Evolutionary conservation across 2,888 invertebrate species (phyloP), one percentile per base, ranked within the genome.

Genomic region (Dascillus cervinus): DNA sequence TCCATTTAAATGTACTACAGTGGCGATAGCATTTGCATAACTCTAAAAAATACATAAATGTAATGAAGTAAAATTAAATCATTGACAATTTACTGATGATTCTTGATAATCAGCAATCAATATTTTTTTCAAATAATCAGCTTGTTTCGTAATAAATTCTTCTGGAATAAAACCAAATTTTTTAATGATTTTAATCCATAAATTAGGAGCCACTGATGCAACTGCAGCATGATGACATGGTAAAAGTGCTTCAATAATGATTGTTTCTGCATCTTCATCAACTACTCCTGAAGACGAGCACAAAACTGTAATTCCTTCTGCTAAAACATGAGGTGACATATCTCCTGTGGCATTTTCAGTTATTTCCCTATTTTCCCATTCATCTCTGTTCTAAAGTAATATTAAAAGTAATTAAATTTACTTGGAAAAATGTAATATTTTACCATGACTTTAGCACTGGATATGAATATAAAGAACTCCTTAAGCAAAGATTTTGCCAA

Each of bases 191-290:
- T 71, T 77, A 26, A 71, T 58, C 91, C 91, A 92, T 22, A 85
- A 66, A 47, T 75, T 69, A 3, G 71, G 66, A 43, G 72, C 68
- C 13, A 71, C 65, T 11, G 66, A 64, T 12, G 70, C 66, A 20
- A 84, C 72, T 20, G 75, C 71, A 2, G 85, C 84, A 62, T 89
- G 82, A 63, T 91, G 88, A 27, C 81, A 73, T 22, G 82, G 73
- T 8, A 82, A 66, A 13, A 94, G 59, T 3, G 80, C 68, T 34
- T 79, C 80, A 32, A 82, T 56, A 0, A 78, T 78, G 25, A 88
- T 59, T 4, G 62, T 54, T 44, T 80, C 69, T 0, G 73, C 67
- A 55, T 82, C 79, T 43, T 62, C 60, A 3, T 35, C 20, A 15
- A 63, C 59, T 3, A 68, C 50, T 29, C 53, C 44, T 39, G 50